Evolutionary conservation across 1,140 invertebrate genomes (phyloP).

Genomic region (Phymorhynchus buccinoides): DNA sequence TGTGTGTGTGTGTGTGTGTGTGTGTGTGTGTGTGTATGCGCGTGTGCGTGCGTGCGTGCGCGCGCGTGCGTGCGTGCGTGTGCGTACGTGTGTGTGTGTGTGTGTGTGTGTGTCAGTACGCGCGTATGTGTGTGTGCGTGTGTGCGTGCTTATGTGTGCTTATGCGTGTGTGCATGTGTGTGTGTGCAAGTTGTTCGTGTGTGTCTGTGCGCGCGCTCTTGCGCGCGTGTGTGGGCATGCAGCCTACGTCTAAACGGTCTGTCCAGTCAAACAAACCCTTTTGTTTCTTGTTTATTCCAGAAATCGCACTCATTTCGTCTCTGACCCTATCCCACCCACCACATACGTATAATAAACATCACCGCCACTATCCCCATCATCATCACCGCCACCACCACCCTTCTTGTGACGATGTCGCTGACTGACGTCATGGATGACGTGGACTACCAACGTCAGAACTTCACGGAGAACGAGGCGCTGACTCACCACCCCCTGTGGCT

Average conservation of each 20-base stretch:
- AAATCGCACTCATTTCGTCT: neutral
- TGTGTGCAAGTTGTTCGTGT: neutral
- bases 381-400: neutral
- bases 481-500: slow-evolving; percentile 58
- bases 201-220: neutral
- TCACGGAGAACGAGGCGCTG: slow-evolving; percentile 51
- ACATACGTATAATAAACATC: neutral
- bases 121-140: neutral
- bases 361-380: neutral
- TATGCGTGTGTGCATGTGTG: neutral
- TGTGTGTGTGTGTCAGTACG: too few relatives aligned
- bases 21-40: too few relatives aligned
- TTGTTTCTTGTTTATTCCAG: too few relatives aligned
- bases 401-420: slow-evolving; percentile 49
- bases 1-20: too few relatives aligned
- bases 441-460: slow-evolving; percentile 59
- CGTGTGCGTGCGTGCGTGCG: too few relatives aligned
- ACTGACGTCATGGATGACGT: slow-evolving; percentile 62
- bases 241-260: too few relatives aligned
- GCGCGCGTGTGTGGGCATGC: too few relatives aligned
- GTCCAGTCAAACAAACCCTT: too few relatives aligned
- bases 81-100: too few relatives aligned
- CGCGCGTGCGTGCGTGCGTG: too few relatives aligned
- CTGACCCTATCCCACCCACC: neutral
- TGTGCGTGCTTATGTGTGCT: neutral